Base-by-base conservation (phyloP, 2,113 vertebrate species). In the Barnardius zonarius region DNA sequence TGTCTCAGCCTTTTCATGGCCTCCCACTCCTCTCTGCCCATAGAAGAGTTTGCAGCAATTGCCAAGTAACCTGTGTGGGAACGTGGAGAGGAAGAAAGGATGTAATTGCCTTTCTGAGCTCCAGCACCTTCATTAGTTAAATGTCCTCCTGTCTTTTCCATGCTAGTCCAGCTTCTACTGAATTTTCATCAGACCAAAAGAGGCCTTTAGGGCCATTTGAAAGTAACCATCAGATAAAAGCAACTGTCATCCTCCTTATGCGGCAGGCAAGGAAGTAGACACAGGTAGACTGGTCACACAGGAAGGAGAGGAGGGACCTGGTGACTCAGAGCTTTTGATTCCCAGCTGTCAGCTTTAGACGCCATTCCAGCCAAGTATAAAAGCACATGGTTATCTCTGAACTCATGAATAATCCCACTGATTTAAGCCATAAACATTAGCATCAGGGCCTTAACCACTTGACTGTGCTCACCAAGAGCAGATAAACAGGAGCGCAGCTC, bases 181-280 rank as follows among this genome's bases (percentile, higher is more conserved):
- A 95, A 87, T 94, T 94, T 92, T 97, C 96, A 97, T 97, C 97
- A 97, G 94, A 70, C 49, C 75, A 86, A 49, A 95, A 94, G 95
- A 97, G 96, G 96, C 97, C 97, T 96, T 78, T 89, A 96, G 97
- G 96, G 92, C 68, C 90, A 90, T 97, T 97, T 97, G 96, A 90
- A 97, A 97, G 96, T 63, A 95, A 76, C 67, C 96, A 94, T 95
- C 92, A 95, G 95, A 96, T 97, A 98, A 95, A 95, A 96, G 46
- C 30, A 52, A 79, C 92, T 98, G 97, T 44, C 97, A 97, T 95
- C 87, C 66, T 96, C 78, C 95, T 94, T 83, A 90, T 86, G 91
- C 2, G 15, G 96, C 92, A 95, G 94, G 95, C 96, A 93, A 96
- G 93, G 97, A 97, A 97, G 97, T 97, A 98, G 97, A 95, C 97